phyloP scores from a whole-genome alignment of 2,888 invertebrate species.

The Drosophila pseudotakahashii region DNA sequence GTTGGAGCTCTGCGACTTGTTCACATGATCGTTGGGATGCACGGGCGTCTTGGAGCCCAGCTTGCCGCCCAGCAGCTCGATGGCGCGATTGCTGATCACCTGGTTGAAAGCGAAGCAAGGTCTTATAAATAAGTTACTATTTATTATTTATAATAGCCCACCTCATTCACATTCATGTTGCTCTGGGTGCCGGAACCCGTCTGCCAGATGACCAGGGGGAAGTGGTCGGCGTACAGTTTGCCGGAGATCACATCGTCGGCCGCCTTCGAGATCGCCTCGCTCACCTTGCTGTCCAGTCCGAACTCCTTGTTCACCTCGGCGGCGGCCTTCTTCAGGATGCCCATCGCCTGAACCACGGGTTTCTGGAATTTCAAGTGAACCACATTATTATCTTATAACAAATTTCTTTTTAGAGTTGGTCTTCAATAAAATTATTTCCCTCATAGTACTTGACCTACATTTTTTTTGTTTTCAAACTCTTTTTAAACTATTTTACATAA shows the following conservation, averaged over 20 bases:
- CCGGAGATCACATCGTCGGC: slow-evolving; percentile 98
- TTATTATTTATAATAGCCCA: slow-evolving; percentile 65
- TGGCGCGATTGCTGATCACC: slow-evolving; percentile 94
- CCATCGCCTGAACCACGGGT: slow-evolving; percentile 97
- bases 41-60: slow-evolving; percentile 97
- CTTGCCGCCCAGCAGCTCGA: slow-evolving; percentile 93
- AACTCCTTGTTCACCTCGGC: slow-evolving; percentile 97
- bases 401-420: no score
- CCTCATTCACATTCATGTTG: slow-evolving; percentile 99
- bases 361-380: slow-evolving; percentile 78
- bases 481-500: background rate
- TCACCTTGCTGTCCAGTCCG: slow-evolving; percentile 94
- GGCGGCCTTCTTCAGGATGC: slow-evolving; percentile 98
- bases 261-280: slow-evolving; percentile 95
- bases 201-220: slow-evolving; percentile 99
- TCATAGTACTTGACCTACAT: no score
- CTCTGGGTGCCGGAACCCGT: slow-evolving; percentile 99
- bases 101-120: slow-evolving; percentile 83
- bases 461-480: no score
- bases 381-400: no score
- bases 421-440: no score
- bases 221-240: slow-evolving; percentile 96
- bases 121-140: fast-evolving
- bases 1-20: slow-evolving; percentile 99
- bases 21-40: slow-evolving; percentile 99